Evolutionary conservation across 2,888 invertebrate genomes (phyloP), one percentile per base, ranked within the genome.

Genomic region (Eupithecia exiguata): DNA sequence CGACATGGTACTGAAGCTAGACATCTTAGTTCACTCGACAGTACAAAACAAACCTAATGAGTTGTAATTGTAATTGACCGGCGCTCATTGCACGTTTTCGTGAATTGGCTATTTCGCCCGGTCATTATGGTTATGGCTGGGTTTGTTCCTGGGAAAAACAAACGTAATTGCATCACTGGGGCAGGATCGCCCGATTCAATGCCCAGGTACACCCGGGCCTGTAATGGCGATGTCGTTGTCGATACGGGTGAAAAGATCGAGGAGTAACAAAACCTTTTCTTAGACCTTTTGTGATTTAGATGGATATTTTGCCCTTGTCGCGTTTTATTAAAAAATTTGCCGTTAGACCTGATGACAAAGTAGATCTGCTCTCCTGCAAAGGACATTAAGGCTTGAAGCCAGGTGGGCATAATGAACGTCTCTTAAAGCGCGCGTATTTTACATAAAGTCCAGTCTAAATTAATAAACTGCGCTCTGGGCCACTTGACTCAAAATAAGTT

Each of bases 121-220:
- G 68, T 74, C 73, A 78, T 82, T 81, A 78, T 79, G 82, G 78
- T 78, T 78, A 78, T 77, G 74, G 79, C 80, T 80, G 71, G 72
- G 49, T 75, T 62, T 68, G 77, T 83, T 75, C 36, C 68, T 79
- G 75, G 78, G 78, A 80, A 81, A n/a, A 82, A 82, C 83, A 78
- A 77, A 80, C 78, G 81, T 82, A 84, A 84, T 85, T 83, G 80
- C 80, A 81, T 80, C 80, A 77, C 70, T 67, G 65, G 74, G 38
- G 66, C 63, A 36, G n/a, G 43, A 66, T 30, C 58, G 72, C 58
- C 14, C 58, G 74, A 75, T 69, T 76, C 75, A 40, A 21, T 40
- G 66, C 38, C 66, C 40, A 68, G 73, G 74, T 77, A 74, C 43
- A 58, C 49, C 63, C 40, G 36, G n/a, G 66, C 16, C 30, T 40